These are phyloP conservation scores for Paguma larvata DNA, from an alignment of 2,797 vertebrate genomes.

Conservation along the genomic window DNA sequence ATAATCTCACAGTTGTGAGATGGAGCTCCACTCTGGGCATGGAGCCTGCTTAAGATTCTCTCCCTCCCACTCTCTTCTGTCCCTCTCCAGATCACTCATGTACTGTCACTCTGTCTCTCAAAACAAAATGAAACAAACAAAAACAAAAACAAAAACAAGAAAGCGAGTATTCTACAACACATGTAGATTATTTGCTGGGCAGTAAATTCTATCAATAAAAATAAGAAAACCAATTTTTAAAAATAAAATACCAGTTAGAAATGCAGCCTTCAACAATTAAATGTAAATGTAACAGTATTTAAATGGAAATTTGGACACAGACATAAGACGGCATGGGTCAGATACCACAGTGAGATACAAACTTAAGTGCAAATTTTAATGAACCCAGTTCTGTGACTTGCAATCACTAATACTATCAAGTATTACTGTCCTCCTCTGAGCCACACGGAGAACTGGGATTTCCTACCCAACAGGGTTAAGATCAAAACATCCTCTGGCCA, in stretches of 20 bases:
- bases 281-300: background rate
- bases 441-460: rapidly evolving
- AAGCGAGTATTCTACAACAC: background rate
- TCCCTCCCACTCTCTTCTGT: no score
- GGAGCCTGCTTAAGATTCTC: no score
- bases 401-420: background rate
- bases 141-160: background rate
- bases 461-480: rapidly evolving
- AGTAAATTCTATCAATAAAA: background rate
- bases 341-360: background rate
- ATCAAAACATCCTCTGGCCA: background rate
- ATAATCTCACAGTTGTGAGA: no score
- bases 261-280: background rate
- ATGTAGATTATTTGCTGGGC: background rate
- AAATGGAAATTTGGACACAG: background rate
- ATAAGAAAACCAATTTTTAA: background rate
- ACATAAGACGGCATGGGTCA: background rate
- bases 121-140: no score
- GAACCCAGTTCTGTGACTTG: background rate
- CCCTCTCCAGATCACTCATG: no score
- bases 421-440: background rate
- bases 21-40: no score
- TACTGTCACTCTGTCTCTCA: no score
- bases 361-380: background rate
- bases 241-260: conserved; percentile 10